Evolutionary conservation across 1,140 invertebrate genomes (phyloP).

Genomic region (Watersipora subatra): DNA sequence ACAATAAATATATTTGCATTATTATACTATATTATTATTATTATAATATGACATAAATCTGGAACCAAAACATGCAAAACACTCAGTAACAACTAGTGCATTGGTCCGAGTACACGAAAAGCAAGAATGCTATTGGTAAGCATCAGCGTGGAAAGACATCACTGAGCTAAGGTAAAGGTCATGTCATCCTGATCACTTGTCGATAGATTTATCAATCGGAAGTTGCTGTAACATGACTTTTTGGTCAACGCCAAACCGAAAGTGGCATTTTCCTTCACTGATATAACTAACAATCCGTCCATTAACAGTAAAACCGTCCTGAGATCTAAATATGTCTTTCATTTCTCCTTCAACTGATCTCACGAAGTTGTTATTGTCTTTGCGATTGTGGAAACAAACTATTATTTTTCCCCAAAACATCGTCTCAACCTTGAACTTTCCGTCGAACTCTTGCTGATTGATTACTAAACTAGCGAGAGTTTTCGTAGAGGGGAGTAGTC

Average conservation of each 20-base stretch:
- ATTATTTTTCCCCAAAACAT: constrained; percentile 33
- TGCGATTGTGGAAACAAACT: constrained; percentile 33
- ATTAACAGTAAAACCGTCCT: constrained; percentile 21
- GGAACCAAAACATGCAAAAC: too few species aligned
- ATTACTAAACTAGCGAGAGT: constrained; percentile 41
- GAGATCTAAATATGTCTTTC: constrained; percentile 25
- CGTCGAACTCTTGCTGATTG: constrained; percentile 38
- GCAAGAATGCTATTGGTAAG: too few species aligned
- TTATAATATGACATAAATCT: too few species aligned
- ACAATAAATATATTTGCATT: too few species aligned
- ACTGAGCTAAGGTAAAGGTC: too few species aligned
- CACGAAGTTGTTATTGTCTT: constrained; percentile 38
- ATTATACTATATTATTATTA: too few species aligned
- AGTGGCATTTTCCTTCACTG: constrained; percentile 28
- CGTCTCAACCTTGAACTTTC: constrained; percentile 36
- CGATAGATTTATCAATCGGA: too few species aligned
- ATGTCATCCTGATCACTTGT: too few species aligned
- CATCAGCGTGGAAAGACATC: too few species aligned
- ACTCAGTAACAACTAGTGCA: too few species aligned
- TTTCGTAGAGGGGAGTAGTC: constrained; percentile 32
- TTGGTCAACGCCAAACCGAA: constrained; percentile 38
- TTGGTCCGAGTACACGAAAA: too few species aligned
- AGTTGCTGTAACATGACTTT: constrained; percentile 27
- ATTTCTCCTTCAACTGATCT: constrained; percentile 34
- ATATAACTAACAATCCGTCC: constrained; percentile 22